Evolutionary conservation across 1,140 invertebrate genomes (phyloP), one percentile per base, ranked within the genome.

Genomic region (Galleria mellonella): DNA sequence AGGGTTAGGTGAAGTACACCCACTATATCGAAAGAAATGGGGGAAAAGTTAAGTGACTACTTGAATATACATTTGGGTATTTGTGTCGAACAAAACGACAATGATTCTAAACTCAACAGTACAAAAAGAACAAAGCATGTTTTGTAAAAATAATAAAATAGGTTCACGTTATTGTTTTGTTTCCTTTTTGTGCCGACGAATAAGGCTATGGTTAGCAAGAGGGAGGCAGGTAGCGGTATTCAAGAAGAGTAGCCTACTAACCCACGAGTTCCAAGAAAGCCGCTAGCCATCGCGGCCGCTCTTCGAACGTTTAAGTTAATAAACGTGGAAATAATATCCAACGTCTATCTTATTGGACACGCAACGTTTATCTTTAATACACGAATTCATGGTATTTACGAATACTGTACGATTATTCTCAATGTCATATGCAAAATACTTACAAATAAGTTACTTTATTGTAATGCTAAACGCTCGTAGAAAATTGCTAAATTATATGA

Each of bases 251-350:
- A 71, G 55, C 60, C 61, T 56, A 61, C 55, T 64, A 62, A 69
- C 62, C 65, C 54, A 40, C 30, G 40, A 41, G 37, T 76, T 73
- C 72, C 56, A 56, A 69, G 69, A 76, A 73, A 57, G 39, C 50
- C 43, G 46, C 17, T 23, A 23, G 6, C 17, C 17, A 23, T 47
- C 48, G 39, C 44, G 55, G 41, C 51, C 53, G 55, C 45, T 58
- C 51, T 49, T 39, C 46, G 41, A 31, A 32, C 48, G 43, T 54
- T 39, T 39, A 35, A 44, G 36, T 37, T 44, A 35, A 41, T 44
- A 47, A 43, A 48, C 38, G 36, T 11, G 37, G 38, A 50, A 48
- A 59, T 51, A 42, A 54, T 48, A 51, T 11, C 15, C 32, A 28
- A 36, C 33, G 33, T n/a, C 13, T 7, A 17, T 17, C 28, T 41